Evolutionary conservation across 2,797 vertebrate genomes (phyloP), one percentile per base, ranked within the genome.

Genomic region (Falco peregrinus): DNA sequence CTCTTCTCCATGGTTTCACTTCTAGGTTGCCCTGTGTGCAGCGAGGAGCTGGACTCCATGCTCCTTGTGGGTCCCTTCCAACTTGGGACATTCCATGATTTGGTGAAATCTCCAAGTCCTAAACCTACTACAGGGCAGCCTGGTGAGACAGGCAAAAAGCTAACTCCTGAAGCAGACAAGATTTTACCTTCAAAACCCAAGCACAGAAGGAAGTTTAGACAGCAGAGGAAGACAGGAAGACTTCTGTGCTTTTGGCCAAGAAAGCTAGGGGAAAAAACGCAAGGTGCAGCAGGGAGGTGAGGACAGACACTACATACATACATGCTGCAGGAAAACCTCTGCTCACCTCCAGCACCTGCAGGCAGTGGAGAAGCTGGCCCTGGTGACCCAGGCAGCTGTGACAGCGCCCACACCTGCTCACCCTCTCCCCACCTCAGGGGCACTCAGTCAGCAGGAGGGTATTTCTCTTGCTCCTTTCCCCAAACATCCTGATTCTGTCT

Each of bases 381-480:
- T 29, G 37, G 26, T 25, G n/a, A 89, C 47, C 41, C 54, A 3
- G 2, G 18, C 8, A 47, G 75, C 64, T 18, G 1, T 0, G 6
- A 1, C 16, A 63, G 37, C 7, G 37, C 8, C n/a, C 71, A 21
- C 59, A 47, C 14, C 63, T 41, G 22, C 10, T 50, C 29, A 3
- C 41, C 22, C 43, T 45, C 51, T 45, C 53, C 16, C 28, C 12
- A 47, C 16, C 15, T 22, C 9, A 7, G 10, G 13, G 37, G 45
- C 20, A 33, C 25, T 14, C 60, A 43, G 16, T 5, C 21, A 64
- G 20, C 12, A 56, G 0, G 0, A 71, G 4, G 3, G 2, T 8
- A 26, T 50, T 80, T 64, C 51, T 59, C 16, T 61, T 50, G 5
- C 7, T 53, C 47, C 56, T 53, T 83, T 67, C 57, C 37, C 84